Conservation (phyloP, 2,888 invertebrate genomes). For the Tuberolachnus salignus region DNA sequence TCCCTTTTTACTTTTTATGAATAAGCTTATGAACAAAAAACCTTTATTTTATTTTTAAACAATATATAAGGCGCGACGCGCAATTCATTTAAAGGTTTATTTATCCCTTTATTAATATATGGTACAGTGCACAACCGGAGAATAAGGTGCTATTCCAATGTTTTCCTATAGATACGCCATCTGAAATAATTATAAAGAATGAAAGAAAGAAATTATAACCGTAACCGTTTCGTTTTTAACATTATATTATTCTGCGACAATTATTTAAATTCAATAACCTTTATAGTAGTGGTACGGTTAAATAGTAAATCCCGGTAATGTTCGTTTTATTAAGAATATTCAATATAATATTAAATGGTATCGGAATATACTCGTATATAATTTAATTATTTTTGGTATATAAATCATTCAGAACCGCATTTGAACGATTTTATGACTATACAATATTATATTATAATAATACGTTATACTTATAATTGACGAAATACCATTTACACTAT, state of each 20-base stretch:
- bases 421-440: too few relatives aligned
- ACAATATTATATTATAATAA: too few relatives aligned
- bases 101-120: constrained; percentile 35
- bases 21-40: constrained; percentile 41
- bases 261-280: not conserved
- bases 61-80: constrained; percentile 36
- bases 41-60: constrained; percentile 39
- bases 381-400: too few relatives aligned
- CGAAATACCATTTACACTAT: too few relatives aligned
- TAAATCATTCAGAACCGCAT: too few relatives aligned
- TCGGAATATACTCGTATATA: too few relatives aligned
- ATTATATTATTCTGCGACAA: constrained; percentile 14
- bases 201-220: too few relatives aligned
- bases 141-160: constrained; percentile 20
- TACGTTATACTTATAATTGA: too few relatives aligned
- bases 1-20: constrained; percentile 52
- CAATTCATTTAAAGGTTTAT: constrained; percentile 50
- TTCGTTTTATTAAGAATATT: not conserved
- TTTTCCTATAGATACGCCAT: constrained; percentile 22
- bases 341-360: too few relatives aligned
- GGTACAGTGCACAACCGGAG: constrained; percentile 32
- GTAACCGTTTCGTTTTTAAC: not conserved
- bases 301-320: not conserved
- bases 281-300: not conserved
- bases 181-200: not conserved